Evolutionary conservation across 1,140 invertebrate species (phyloP), one percentile per base, ranked within the genome.

Genomic region (Neoseiulus cucumeris): DNA sequence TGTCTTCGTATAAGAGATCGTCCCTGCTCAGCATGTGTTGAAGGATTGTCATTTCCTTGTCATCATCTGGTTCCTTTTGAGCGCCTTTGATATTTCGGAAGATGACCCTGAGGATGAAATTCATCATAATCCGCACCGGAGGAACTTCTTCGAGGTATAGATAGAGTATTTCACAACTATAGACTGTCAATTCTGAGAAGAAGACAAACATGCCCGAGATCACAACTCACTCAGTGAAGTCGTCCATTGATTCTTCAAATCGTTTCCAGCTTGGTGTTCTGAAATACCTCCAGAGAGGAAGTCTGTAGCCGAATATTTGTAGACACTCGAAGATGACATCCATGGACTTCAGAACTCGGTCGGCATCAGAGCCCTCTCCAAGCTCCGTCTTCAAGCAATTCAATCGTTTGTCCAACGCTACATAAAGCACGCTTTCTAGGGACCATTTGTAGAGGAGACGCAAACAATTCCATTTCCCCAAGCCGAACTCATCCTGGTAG

Each of bases 371-470:
- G 25, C 51, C 51, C 9, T n/a, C 22, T 14, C 14, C 12, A 17
- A 59, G 33, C 22, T 59, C 51, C 4, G 51, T 59, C 2, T 25
- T n/a, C 51, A 59, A 29, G 51, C 51, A 59, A 17, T 59, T 25
- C 22, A 59, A 33, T 59, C 51, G 51, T 33, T 59, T 59, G 1
- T 59, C 51, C 12, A 59, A 33, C 14, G 51, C 51, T 2, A 59
- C 51, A 25, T 59, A 59, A 17, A 59, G 22, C 33, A 59, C 51
- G 22, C 51, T 59, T 25, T 59, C 51, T 1, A 59, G 51, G 17
- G 51, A 59, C 51, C 51, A 59, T 25, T 59, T 59, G 51, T 59
- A 59, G 22, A 59, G 51, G 14, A 59, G 22, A 18, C 51, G 51
- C 5, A 59, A 20, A 20, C 51, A 59, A 25, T 59, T 59, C 51